These are phyloP conservation scores for Grammomys dolichurus DNA, from an alignment of 2,113 vertebrate species.

Conservation along the genomic window DNA sequence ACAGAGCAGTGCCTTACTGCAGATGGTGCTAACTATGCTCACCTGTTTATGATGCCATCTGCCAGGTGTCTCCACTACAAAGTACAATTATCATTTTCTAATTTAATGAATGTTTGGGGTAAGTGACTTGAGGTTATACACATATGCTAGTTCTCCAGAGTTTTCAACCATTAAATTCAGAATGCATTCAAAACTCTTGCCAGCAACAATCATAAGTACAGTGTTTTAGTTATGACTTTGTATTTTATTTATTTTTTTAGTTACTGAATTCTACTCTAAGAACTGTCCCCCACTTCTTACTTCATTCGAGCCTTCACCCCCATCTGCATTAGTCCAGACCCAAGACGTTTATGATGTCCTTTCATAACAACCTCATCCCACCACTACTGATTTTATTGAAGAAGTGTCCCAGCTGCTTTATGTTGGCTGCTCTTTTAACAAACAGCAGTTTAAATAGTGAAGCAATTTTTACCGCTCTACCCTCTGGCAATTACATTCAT, in stretches of 20 bases:
- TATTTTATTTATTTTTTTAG: constrained; percentile 28
- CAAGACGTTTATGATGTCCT: constrained; percentile 25
- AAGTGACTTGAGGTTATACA: constrained; percentile 32
- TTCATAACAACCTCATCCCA: background rate
- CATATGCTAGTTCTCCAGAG: constrained; percentile 17
- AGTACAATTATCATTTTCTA: constrained; percentile 47
- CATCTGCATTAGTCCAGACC: background rate
- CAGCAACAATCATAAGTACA: constrained; percentile 34
- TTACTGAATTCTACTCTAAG: constrained; percentile 60
- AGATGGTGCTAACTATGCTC: background rate
- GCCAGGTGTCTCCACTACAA: constrained; percentile 3
- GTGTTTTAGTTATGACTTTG: background rate
- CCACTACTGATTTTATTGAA: constrained; percentile 51
- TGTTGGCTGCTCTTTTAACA: constrained; percentile 12
- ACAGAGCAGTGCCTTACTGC: background rate
- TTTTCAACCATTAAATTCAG: constrained; percentile 46
- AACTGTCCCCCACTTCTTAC: background rate
- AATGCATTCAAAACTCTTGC: background rate
- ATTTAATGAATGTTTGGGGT: background rate
- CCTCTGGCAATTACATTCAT: background rate
- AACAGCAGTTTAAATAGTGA: constrained; percentile 20
- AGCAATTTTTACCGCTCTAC: background rate
- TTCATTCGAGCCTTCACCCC: constrained; percentile 39
- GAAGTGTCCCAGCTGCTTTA: constrained; percentile 17
- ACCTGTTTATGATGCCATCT: background rate